A percentile compares a stretch with the other conserved stretches of the same genome.
These are phyloP conservation scores for Microtus oregoni DNA, from an alignment of 2,113 vertebrate species.

Conservation along the genomic window DNA sequence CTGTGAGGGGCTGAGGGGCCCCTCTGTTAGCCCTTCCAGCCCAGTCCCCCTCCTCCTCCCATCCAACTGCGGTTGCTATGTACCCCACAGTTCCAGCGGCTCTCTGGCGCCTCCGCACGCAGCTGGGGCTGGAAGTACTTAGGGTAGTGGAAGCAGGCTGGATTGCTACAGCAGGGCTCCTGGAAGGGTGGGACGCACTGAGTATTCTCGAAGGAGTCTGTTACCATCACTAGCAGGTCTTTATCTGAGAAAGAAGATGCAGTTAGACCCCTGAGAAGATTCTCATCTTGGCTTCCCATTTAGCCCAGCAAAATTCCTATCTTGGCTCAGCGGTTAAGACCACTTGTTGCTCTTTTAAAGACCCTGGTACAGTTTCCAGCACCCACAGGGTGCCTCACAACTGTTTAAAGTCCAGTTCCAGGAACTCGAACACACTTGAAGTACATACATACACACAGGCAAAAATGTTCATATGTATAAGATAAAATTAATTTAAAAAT, in stretches of 20 bases:
- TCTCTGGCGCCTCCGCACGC: slow-evolving; percentile 39
- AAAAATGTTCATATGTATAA: not conserved
- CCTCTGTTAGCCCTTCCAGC: not conserved
- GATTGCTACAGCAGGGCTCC: slow-evolving; percentile 46
- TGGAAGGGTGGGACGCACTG: slow-evolving; percentile 72
- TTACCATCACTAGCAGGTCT: slow-evolving; percentile 85
- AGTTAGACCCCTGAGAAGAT: not conserved
- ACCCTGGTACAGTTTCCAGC: not conserved
- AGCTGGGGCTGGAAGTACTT: slow-evolving; percentile 78
- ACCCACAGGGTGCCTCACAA: not conserved
- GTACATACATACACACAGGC: not conserved
- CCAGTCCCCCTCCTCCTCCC: rapidly evolving
- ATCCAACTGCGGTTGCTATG: rapidly evolving
- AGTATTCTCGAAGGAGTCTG: slow-evolving; percentile 87
- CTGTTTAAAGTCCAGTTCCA: not conserved
- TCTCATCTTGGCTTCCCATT: not conserved
- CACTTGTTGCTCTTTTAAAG: not conserved
- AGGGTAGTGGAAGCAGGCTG: slow-evolving; percentile 86
- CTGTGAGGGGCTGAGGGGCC: not conserved
- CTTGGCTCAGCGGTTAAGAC: not conserved
- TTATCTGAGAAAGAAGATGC: slow-evolving; percentile 72
- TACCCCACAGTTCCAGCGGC: slow-evolving; percentile 62
- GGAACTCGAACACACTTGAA: not conserved
- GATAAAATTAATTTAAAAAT: not conserved
- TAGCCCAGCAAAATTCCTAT: not conserved